Evolutionary conservation across 2,797 vertebrate genomes (phyloP).

Genomic region (Passerculus sandwichensis): DNA sequence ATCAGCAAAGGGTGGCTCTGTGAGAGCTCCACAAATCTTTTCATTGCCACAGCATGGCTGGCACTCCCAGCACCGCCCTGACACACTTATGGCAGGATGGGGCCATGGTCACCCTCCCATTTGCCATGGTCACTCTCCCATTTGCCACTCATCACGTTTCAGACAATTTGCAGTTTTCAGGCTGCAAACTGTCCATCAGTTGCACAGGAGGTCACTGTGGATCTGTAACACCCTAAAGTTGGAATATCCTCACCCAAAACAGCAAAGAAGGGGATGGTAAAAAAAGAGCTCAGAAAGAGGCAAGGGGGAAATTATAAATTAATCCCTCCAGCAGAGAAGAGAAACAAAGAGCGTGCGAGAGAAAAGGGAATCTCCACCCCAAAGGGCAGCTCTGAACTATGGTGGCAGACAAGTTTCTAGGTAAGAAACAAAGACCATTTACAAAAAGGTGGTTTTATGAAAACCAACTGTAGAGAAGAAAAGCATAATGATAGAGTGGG

Average conservation of each 20-base stretch:
- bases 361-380: background rate
- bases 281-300: background rate
- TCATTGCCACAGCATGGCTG: background rate
- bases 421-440: background rate
- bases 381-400: background rate
- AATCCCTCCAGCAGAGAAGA: background rate
- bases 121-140: background rate
- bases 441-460: background rate
- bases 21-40: background rate
- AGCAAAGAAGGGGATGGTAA: background rate
- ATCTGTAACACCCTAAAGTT: background rate
- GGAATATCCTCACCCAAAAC: background rate
- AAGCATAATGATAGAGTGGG: background rate
- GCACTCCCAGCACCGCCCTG: background rate
- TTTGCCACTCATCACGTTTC: background rate
- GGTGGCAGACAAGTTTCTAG: background rate
- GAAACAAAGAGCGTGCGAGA: background rate
- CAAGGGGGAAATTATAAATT: background rate
- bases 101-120: background rate
- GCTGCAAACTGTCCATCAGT: background rate
- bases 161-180: background rate
- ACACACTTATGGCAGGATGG: background rate
- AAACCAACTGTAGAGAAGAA: background rate
- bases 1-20: background rate
- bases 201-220: background rate